Conservation (phyloP, 2,888 invertebrate species). For the Trachelus stipa region DNA sequence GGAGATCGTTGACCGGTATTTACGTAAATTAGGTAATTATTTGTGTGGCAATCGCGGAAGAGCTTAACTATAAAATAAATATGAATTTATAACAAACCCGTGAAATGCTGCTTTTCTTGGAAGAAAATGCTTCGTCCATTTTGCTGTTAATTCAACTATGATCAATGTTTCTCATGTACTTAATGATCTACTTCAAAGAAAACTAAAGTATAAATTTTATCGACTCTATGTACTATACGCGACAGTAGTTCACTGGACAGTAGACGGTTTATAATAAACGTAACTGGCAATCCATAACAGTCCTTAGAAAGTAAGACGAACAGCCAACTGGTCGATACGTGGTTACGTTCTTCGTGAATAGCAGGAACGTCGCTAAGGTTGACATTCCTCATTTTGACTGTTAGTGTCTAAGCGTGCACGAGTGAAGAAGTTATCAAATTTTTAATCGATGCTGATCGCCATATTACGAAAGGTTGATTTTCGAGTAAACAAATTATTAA, state of each 20-base stretch:
- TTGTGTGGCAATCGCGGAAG: background rate
- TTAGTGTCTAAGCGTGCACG: background rate
- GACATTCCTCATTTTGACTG: background rate
- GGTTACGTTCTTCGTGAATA: background rate
- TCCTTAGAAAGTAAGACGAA: constrained; percentile 33
- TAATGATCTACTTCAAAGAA: background rate
- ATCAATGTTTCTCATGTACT: background rate
- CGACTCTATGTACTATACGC: background rate
- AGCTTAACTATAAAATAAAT: background rate
- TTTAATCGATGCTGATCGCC: background rate
- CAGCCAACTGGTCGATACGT: background rate
- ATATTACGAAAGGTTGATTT: background rate
- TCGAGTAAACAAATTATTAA: background rate
- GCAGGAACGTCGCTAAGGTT: background rate
- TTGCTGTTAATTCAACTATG: background rate
- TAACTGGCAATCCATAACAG: constrained; percentile 26
- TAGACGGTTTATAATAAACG: background rate
- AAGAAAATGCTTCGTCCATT: background rate
- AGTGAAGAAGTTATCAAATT: background rate
- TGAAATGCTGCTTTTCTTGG: background rate
- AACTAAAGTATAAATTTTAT: background rate
- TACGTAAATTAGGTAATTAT: background rate
- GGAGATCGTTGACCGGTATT: background rate
- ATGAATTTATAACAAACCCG: background rate
- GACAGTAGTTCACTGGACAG: background rate